A percentile compares a stretch with the other conserved stretches of the same genome.
phyloP scores from a whole-genome alignment of 2,113 vertebrate genomes.

The Rattus norvegicus region DNA sequence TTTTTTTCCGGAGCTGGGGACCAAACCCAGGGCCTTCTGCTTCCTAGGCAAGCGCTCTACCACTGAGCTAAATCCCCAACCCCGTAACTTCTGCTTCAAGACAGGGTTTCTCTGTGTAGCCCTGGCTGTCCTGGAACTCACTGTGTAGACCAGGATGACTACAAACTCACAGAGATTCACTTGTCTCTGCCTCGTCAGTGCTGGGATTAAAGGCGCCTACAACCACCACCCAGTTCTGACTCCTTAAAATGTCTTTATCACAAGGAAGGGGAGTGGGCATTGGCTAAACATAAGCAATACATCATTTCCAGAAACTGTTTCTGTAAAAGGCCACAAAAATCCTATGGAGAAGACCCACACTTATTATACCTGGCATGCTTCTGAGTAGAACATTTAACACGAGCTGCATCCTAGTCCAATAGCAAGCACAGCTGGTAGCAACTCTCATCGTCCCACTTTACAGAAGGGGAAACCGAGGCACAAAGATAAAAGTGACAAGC shows the following conservation, averaged over 20 bases:
- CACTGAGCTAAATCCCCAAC: no score
- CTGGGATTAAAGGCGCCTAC: neutral
- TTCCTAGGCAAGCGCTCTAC: no score
- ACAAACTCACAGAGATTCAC: neutral
- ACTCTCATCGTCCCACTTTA: neutral
- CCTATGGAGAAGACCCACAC: neutral
- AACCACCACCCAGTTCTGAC: neutral
- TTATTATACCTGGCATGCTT: neutral
- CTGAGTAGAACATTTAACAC: neutral
- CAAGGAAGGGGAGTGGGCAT: neutral
- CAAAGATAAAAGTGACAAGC: neutral
- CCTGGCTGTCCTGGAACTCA: neutral
- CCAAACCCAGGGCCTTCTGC: no score
- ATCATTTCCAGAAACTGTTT: conserved; percentile 33
- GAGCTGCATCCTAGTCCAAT: neutral
- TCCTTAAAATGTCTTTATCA: neutral
- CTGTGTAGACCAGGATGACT: neutral
- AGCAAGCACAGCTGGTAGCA: neutral
- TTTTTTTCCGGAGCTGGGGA: no score
- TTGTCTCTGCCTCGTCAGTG: neutral
- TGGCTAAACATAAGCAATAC: neutral
- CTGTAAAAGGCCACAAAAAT: conserved; percentile 3
- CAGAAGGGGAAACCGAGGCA: neutral
- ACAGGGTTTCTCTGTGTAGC: neutral
- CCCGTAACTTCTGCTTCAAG: neutral